phyloP scores from a whole-genome alignment of 1,140 invertebrate species.

The Leguminivora glycinivorella region DNA sequence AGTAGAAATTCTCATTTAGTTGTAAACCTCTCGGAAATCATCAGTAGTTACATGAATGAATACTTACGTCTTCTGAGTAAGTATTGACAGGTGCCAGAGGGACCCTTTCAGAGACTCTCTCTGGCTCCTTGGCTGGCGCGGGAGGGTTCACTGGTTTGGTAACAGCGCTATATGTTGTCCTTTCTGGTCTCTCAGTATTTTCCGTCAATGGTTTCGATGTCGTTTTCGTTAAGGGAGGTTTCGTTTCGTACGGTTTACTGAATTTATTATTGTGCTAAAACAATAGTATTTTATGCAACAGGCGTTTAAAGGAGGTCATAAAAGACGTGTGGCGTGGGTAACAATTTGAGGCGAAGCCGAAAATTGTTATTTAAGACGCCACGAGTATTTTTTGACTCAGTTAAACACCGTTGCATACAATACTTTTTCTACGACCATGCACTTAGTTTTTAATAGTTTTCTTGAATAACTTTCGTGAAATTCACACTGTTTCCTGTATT shows the following conservation, averaged over 20 bases:
- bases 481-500: no score
- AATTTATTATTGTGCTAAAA: conserved; percentile 48
- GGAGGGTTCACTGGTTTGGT: neutral
- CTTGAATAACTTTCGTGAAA: no score
- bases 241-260: conserved; percentile 57
- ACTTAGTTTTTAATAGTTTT: no score
- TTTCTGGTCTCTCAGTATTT: conserved; percentile 7
- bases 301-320: no score
- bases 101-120: neutral
- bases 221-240: conserved; percentile 35
- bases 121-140: neutral
- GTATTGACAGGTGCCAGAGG: neutral
- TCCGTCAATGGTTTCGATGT: conserved; percentile 41
- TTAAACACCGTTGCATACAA: no score
- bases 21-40: neutral
- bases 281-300: neutral
- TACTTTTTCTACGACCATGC: no score
- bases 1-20: no score
- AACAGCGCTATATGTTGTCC: neutral
- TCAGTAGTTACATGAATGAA: neutral
- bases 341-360: no score
- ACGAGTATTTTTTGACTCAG: no score
- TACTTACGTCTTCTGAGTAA: conserved; percentile 23
- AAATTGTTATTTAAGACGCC: no score
- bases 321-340: no score